These are phyloP conservation scores for Drosophila colorata DNA, from an alignment of 2,888 invertebrate genomes.

Conservation along the genomic window DNA sequence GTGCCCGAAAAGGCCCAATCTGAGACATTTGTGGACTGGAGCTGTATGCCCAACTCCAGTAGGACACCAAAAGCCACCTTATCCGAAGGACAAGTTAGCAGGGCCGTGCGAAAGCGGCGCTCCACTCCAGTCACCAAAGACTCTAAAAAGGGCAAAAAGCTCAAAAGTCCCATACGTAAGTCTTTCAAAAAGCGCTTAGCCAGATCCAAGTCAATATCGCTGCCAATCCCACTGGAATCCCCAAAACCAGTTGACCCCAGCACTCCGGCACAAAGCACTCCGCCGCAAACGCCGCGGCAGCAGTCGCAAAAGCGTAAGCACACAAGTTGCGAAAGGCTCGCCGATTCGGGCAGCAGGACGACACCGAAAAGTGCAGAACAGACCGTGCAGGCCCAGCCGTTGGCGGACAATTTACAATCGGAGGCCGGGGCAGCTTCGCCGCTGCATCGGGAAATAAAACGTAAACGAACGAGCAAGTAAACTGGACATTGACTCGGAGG, in stretches of 20 bases:
- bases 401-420: not conserved
- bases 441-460: not conserved
- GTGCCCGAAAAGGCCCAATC: not conserved
- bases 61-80: not conserved
- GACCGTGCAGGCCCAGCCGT: too few species aligned
- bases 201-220: not conserved
- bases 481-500: not conserved
- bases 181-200: not conserved
- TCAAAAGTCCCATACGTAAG: rapidly evolving
- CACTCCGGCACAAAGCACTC: not conserved
- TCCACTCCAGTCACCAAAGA: too few species aligned
- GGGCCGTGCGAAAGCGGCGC: not conserved
- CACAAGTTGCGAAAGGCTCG: not conserved
- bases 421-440: not conserved
- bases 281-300: not conserved
- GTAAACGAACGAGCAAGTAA: not conserved
- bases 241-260: not conserved
- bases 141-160: not conserved
- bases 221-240: not conserved
- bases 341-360: not conserved
- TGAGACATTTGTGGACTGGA: not conserved
- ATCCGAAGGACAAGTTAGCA: not conserved
- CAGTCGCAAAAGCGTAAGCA: not conserved
- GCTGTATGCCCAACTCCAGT: not conserved
- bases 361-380: not conserved